Evolutionary conservation across 2,888 invertebrate species (phyloP).

Genomic region (Tetheella fluctuosa): DNA sequence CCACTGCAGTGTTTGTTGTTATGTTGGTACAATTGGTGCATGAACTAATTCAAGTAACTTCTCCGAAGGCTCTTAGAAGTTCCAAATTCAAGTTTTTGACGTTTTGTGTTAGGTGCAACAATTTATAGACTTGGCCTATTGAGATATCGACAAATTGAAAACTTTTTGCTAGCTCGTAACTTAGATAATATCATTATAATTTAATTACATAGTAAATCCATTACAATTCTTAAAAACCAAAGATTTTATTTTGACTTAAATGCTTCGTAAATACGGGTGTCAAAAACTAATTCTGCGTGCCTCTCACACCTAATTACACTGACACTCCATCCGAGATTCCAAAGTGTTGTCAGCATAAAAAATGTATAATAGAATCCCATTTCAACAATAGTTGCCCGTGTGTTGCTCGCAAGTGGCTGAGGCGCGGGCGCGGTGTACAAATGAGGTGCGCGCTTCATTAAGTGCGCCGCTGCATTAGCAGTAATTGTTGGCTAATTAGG

Average conservation of each 20-base stretch:
- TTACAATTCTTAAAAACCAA: too few relatives aligned
- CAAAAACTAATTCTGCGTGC: too few relatives aligned
- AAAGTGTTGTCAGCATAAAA: background rate
- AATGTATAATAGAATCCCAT: background rate
- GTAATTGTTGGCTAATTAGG: constrained; percentile 77
- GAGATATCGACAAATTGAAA: background rate
- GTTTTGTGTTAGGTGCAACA: background rate
- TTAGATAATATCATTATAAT: too few relatives aligned
- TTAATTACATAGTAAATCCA: too few relatives aligned
- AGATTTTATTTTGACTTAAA: too few relatives aligned
- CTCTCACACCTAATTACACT: background rate
- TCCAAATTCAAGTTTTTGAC: background rate
- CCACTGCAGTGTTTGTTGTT: background rate
- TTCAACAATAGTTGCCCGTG: constrained; percentile 5
- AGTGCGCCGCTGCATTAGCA: constrained; percentile 70
- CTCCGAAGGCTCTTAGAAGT: background rate
- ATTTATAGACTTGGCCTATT: background rate
- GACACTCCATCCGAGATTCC: background rate
- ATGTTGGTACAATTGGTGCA: too few relatives aligned
- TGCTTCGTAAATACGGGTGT: too few relatives aligned
- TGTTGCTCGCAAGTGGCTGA: constrained; percentile 21
- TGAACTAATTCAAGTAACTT: background rate
- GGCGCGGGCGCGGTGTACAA: constrained; percentile 42
- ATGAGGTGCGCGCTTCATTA: constrained; percentile 70
- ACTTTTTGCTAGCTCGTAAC: too few relatives aligned